A percentile compares a stretch with the other conserved stretches of the same genome.
phyloP scores from a whole-genome alignment of 2,797 vertebrate species.

The Psittacula echo region DNA sequence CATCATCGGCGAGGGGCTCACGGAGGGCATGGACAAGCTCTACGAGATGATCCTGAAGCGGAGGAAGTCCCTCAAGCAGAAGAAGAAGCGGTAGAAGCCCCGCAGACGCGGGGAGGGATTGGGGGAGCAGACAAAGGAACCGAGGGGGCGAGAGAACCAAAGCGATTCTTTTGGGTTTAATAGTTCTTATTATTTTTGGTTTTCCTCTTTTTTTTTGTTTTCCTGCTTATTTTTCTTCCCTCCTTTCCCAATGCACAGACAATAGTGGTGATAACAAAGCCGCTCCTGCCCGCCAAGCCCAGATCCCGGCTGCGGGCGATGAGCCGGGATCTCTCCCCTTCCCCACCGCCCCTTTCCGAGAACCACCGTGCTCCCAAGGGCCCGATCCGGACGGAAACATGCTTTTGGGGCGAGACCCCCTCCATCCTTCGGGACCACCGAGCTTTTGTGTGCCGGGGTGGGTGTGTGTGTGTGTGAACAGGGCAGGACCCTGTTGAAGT shows the following conservation, averaged over 20 bases:
- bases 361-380: neutral
- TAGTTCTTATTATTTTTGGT: no score
- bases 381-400: neutral
- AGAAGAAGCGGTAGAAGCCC: constrained; percentile 89
- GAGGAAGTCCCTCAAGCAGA: constrained; percentile 93
- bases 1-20: constrained; percentile 96
- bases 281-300: constrained; percentile 36
- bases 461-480: neutral
- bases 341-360: neutral
- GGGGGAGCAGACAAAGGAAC: constrained; percentile 63
- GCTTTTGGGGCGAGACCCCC: neutral
- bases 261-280: constrained; percentile 54
- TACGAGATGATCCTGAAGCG: constrained; percentile 98
- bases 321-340: neutral
- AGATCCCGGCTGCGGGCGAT: neutral
- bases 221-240: neutral
- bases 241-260: constrained; percentile 1
- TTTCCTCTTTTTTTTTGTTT: neutral
- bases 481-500: constrained; percentile 77
- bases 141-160: constrained; percentile 59
- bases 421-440: neutral
- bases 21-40: constrained; percentile 97
- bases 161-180: constrained; percentile 36
- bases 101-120: constrained; percentile 15
- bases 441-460: neutral